Percentiles rank a stretch among this genome's conserved stretches.
These are phyloP conservation scores for Lepidocolaptes lacrymiger DNA, from an alignment of 2,797 vertebrate species.

Conservation along the genomic window DNA sequence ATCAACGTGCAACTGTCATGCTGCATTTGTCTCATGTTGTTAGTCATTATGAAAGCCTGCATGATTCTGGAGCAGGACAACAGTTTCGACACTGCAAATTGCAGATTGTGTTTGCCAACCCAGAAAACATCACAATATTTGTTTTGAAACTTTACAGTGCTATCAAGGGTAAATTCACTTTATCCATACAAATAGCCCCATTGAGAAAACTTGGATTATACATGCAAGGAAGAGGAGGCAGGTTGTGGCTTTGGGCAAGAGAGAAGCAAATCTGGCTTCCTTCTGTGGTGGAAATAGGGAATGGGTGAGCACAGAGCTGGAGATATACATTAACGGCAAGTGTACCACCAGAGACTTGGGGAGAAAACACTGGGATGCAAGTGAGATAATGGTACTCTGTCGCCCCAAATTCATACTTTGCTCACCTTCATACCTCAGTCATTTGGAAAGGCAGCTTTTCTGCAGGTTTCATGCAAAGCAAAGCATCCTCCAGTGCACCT, in stretches of 20 bases:
- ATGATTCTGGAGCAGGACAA: constrained; percentile 36
- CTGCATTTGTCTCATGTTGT: background rate
- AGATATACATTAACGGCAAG: background rate
- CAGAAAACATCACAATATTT: constrained; percentile 25
- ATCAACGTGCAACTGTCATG: constrained; percentile 17
- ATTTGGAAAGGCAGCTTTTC: background rate
- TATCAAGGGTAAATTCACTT: constrained; percentile 39
- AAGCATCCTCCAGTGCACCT: background rate
- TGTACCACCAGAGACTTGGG: accelerated
- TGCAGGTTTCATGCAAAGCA: accelerated
- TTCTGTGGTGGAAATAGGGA: background rate
- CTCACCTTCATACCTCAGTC: accelerated
- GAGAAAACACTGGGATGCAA: background rate
- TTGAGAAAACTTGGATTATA: background rate
- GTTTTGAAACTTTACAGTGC: constrained; percentile 30
- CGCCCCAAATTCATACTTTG: background rate
- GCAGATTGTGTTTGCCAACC: constrained; percentile 7
- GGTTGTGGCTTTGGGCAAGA: background rate
- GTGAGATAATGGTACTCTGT: background rate
- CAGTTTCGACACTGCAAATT: constrained; percentile 18
- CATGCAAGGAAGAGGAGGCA: accelerated
- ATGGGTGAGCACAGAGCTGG: background rate
- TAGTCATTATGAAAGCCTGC: constrained; percentile 4
- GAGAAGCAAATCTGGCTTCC: background rate
- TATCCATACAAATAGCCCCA: background rate